A percentile compares a stretch with the other conserved stretches of the same genome.
These are phyloP conservation scores for Parazoanthus darwini DNA, from an alignment of 92 coral and sea anemone species.

Conservation along the genomic window DNA sequence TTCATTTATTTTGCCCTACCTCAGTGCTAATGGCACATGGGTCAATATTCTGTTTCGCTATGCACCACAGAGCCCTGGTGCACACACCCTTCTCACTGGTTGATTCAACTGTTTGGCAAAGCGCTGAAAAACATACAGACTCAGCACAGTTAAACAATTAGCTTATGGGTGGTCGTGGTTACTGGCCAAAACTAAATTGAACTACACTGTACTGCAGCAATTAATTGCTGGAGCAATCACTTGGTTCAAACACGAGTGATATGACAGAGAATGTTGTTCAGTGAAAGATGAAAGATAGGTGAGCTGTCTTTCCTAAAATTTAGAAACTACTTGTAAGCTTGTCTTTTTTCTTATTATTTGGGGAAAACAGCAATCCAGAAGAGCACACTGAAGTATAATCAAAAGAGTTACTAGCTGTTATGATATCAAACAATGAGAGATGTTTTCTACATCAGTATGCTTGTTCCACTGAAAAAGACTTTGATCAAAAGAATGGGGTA, in stretches of 20 bases:
- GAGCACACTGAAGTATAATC: too few species aligned
- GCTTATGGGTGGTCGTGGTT: too few species aligned
- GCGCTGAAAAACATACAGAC: conserved; percentile 31
- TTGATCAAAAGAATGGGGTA: too few species aligned
- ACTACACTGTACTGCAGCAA: too few species aligned
- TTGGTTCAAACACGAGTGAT: background rate
- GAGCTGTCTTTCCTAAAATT: too few species aligned
- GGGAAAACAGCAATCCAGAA: background rate
- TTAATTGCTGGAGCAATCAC: background rate
- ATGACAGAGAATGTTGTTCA: background rate
- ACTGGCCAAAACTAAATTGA: background rate
- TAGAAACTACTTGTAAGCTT: background rate
- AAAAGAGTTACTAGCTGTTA: too few species aligned
- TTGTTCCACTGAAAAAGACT: background rate
- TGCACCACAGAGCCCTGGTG: conserved; percentile 94
- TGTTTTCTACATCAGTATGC: background rate
- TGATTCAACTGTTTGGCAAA: conserved; percentile 37
- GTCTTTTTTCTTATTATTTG: background rate
- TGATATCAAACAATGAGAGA: too few species aligned
- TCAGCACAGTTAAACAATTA: background rate
- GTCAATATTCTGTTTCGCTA: conserved; percentile 89
- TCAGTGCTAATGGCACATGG: conserved; percentile 43
- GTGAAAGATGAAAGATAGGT: too few species aligned
- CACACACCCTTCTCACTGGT: conserved; percentile 86
- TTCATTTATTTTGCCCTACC: conserved; percentile 41